Evolutionary conservation across 2,888 invertebrate species (phyloP).

Genomic region (Zygaena filipendulae): DNA sequence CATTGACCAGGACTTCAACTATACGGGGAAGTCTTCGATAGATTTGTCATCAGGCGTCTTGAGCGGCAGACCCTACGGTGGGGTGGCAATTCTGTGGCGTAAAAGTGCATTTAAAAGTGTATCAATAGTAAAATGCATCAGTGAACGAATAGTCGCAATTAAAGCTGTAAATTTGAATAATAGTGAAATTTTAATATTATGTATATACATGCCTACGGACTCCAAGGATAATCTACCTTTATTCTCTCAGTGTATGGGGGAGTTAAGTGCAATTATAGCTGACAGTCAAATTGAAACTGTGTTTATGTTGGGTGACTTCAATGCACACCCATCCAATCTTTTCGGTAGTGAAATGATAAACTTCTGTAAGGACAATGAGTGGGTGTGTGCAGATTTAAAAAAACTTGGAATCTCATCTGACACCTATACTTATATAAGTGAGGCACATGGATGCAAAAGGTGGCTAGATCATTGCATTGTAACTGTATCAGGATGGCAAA

Average conservation of each 20-base stretch:
- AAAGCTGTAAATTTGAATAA: too few relatives aligned
- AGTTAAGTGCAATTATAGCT: too few relatives aligned
- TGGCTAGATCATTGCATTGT: conserved; percentile 17
- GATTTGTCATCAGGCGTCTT: conserved; percentile 4
- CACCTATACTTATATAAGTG: conserved; percentile 15
- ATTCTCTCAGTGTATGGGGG: too few relatives aligned
- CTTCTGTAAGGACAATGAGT: conserved; percentile 13
- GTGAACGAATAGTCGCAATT: background rate
- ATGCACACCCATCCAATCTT: too few relatives aligned
- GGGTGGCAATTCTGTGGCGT: conserved; percentile 3
- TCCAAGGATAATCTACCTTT: too few relatives aligned
- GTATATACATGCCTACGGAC: too few relatives aligned
- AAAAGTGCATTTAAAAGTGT: background rate
- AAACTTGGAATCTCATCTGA: conserved; percentile 6
- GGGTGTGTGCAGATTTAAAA: conserved; percentile 14
- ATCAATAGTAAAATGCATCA: background rate
- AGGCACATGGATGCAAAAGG: conserved; percentile 13
- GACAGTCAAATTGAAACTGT: too few relatives aligned
- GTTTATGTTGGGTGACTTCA: too few relatives aligned
- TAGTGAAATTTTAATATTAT: too few relatives aligned
- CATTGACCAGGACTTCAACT: conserved; percentile 1
- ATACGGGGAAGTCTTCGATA: conserved; percentile 4
- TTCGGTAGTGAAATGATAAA: conserved; percentile 10
- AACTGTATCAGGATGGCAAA: conserved; percentile 6
- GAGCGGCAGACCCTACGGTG: conserved; percentile 3